A percentile compares a stretch with the other conserved stretches of the same genome.
Conservation (phyloP, 2,113 vertebrate species). For the Sterrhoptilus dennistouni region DNA sequence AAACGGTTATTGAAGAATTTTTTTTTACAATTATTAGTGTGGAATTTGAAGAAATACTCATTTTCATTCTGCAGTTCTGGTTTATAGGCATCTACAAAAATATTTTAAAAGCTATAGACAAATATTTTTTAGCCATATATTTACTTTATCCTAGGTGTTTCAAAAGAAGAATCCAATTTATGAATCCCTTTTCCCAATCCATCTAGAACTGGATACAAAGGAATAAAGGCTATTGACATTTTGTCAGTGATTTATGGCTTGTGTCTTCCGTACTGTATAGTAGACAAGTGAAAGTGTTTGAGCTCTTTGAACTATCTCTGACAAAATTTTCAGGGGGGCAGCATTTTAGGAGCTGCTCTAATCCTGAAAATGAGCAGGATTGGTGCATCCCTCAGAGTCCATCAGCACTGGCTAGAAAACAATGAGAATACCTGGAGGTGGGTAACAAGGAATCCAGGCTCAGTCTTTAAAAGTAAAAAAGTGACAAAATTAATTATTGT, state of each 20-base stretch:
- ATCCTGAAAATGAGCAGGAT: not conserved
- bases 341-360: not conserved
- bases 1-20: not conserved
- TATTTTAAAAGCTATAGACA: not conserved
- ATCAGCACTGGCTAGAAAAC: not conserved
- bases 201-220: not conserved
- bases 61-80: not conserved
- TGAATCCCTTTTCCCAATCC: not conserved
- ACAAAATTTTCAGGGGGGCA: fast-evolving
- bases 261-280: not conserved
- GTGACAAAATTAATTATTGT: not conserved
- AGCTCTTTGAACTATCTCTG: not conserved
- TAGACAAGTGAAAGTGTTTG: not conserved
- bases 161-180: not conserved
- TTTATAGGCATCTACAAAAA: not conserved
- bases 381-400: not conserved
- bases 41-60: not conserved
- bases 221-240: not conserved
- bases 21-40: not conserved
- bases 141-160: not conserved
- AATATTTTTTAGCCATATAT: not conserved
- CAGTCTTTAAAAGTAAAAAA: not conserved
- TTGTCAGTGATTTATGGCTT: not conserved
- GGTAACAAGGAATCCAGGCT: fast-evolving
- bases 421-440: fast-evolving